These are phyloP conservation scores for Schrankia costaestrigalis DNA, from an alignment of 2,888 invertebrate species.

Conservation along the genomic window DNA sequence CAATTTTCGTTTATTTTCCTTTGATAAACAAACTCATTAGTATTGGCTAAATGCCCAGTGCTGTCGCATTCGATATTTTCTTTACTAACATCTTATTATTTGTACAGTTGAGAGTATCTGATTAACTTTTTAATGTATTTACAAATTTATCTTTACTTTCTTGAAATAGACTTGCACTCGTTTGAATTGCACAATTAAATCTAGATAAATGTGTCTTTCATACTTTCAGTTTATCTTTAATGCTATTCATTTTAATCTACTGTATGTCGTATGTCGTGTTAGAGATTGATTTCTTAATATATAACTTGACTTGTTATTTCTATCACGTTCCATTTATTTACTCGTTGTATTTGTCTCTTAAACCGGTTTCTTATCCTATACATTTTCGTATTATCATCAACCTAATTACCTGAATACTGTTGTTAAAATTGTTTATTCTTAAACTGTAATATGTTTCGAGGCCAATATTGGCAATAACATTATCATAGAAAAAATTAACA, in stretches of 20 bases:
- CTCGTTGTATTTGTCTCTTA: constrained; percentile 11
- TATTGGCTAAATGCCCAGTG: constrained; percentile 47
- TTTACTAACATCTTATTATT: constrained; percentile 32
- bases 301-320: constrained; percentile 11
- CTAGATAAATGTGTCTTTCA: constrained; percentile 7
- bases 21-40: constrained; percentile 39
- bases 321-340: too few relatives aligned
- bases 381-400: constrained; percentile 6
- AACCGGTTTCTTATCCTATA: constrained; percentile 18
- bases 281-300: constrained; percentile 26
- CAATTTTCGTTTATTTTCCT: constrained; percentile 38
- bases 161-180: too few relatives aligned
- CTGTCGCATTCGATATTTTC: constrained; percentile 30
- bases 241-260: constrained; percentile 16
- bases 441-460: constrained; percentile 40
- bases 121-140: constrained; percentile 18
- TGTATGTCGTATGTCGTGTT: constrained; percentile 13
- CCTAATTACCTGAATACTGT: constrained; percentile 7
- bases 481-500: constrained; percentile 30
- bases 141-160: constrained; percentile 10
- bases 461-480: constrained; percentile 40
- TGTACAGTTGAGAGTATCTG: constrained; percentile 32
- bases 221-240: constrained; percentile 12
- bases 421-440: too few relatives aligned
- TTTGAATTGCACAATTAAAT: neutral